These are phyloP conservation scores for Monopterus albus DNA, from an alignment of 2,113 vertebrate species.

Conservation along the genomic window DNA sequence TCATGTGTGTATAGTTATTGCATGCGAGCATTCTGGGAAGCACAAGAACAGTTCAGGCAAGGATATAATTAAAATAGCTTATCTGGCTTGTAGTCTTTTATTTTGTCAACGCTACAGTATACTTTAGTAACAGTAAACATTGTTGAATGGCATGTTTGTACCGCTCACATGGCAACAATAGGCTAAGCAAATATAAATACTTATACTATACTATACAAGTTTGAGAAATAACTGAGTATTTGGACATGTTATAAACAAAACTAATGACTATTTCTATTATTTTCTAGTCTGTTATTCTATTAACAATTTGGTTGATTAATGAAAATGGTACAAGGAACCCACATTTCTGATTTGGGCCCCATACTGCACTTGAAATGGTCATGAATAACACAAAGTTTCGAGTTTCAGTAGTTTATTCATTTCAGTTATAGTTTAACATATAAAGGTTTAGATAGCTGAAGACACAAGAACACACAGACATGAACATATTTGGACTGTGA, in stretches of 20 bases:
- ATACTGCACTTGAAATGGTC: not conserved
- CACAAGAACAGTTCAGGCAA: not conserved
- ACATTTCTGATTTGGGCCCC: no score
- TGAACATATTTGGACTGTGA: slow-evolving; percentile 34
- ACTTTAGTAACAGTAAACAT: not conserved
- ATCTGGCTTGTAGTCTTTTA: slow-evolving; percentile 20
- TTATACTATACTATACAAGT: no score
- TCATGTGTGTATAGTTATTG: not conserved
- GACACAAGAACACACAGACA: not conserved
- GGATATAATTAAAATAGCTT: slow-evolving; percentile 49
- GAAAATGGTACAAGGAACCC: no score
- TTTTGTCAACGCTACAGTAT: not conserved
- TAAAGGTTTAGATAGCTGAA: no score
- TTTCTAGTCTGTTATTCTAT: no score
- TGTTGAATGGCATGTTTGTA: slow-evolving; percentile 29
- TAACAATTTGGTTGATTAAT: no score
- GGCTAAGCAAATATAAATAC: slow-evolving; percentile 1
- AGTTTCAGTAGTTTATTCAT: no score
- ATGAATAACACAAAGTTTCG: not conserved
- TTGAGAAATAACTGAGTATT: not conserved
- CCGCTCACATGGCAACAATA: slow-evolving; percentile 6
- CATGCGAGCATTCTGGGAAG: slow-evolving; percentile 30
- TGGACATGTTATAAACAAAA: no score
- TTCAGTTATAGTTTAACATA: no score
- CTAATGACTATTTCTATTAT: no score